Base-by-base conservation (phyloP, 2,888 invertebrate species). In the Megastigmus dorsalis region DNA sequence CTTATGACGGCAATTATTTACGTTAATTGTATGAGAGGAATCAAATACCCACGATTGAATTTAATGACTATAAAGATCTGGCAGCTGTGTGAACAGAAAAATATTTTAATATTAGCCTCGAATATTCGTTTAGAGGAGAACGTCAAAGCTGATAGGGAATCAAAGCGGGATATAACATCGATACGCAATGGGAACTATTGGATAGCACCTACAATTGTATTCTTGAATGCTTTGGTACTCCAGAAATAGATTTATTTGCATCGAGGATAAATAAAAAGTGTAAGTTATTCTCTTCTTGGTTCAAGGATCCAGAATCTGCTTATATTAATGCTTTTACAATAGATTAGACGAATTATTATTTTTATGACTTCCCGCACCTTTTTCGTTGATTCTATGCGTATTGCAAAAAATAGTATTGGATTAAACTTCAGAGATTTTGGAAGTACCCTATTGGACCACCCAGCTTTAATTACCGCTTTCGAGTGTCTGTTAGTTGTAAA, bases 121-220 rank as follows among this genome's bases (percentile, higher is more conserved):
- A 80, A 80, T 38, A 80, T 79, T 28, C 13, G 60, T 23, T 80
- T 78, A 15, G 50, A 45, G 3, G 72, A 73, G 2, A 80, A 81
- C 50, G 18, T 33, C 9, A 67, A 78, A 36, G 81, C 82, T 5
- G 82, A 83, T 67, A 7, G 20, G 13, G 79, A 65, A 30, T 82
- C 81, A 5, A 65, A 82, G 18, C 28, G 28, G 7, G 36, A n/a
- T n/a, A 13, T 1, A 65, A 70, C 23, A 4, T 69, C 9, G 77
- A 76, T 41, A 72, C 70, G 1, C 75, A 78, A 43, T 78, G 75
- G 75, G 69, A 76, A 67, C 36, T 80, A 15, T 50, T 55, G 1
- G 28, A 48, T 52, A 6, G 5, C 9, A 9, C 33, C 5, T 33
- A 6, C 9, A 9, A 33, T 33, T 9, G 33, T 9, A 33, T 79